These are phyloP conservation scores for Drosophila murphyi DNA, from an alignment of 1,140 invertebrate species.

Conservation along the genomic window DNA sequence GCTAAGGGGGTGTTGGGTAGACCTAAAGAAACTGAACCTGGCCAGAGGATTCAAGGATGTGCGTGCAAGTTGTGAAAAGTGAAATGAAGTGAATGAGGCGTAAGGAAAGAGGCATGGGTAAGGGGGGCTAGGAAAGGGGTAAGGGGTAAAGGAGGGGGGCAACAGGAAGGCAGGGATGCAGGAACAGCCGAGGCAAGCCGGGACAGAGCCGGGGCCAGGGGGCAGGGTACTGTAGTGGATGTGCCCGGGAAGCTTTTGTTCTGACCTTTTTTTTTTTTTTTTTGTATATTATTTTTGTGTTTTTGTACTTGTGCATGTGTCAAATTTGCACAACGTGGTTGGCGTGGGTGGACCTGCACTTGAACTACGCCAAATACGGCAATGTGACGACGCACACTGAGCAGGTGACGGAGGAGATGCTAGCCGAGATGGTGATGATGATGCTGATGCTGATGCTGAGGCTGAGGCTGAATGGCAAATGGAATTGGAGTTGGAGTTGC, in stretches of 20 bases:
- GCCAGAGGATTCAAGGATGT: conserved; percentile 26
- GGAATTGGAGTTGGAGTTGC: no score
- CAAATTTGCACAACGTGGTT: conserved; percentile 41
- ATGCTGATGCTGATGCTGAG: no score
- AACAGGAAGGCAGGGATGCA: no score
- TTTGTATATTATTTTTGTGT: conserved; percentile 25
- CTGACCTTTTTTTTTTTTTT: conserved; percentile 47
- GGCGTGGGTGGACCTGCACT: conserved; percentile 50
- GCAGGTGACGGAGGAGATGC: conserved; percentile 1
- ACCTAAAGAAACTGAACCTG: conserved; percentile 28
- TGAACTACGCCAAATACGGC: conserved; percentile 68
- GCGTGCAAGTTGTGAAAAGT: conserved; percentile 59
- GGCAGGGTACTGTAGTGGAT: conserved; percentile 2
- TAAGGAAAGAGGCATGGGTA: not conserved
- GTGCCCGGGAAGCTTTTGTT: conserved; percentile 50
- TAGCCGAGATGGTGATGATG: no score
- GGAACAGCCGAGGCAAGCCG: no score
- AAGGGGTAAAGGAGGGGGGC: no score
- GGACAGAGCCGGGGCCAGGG: not conserved
- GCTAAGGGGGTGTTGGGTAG: no score
- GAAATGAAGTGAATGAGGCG: conserved; percentile 57
- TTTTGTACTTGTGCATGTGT: conserved; percentile 76
- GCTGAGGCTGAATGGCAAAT: no score
- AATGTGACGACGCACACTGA: not conserved
- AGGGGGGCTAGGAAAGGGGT: not conserved